Evolutionary conservation across 2,113 vertebrate species (phyloP), one percentile per base, ranked within the genome.

Genomic region (Grammomys dolichurus): DNA sequence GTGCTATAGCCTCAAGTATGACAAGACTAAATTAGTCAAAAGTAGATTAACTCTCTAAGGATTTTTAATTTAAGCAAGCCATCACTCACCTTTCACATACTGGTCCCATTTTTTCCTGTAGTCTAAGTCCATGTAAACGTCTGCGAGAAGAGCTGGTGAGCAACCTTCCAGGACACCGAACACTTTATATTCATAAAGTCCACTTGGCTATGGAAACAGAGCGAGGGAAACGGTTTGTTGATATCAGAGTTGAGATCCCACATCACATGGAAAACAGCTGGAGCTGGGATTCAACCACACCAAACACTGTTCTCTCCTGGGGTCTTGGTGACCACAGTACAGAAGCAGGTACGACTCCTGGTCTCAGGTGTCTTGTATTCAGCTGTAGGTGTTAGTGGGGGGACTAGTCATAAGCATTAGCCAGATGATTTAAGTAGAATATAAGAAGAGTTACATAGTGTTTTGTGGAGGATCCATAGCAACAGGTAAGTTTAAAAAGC

Each of bases 141-240:
- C 99, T 4, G 93, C 98, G 31, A 99, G 99, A 36, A 99, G 92
- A 90, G 98, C 98, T 5, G 99, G 98, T 4, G 97, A 5, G 93
- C 99, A 99, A 75, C 97, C 92, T 93, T 95, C 51, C 80, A 99
- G 98, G 51, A 96, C 95, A 20, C 99, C 99, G 0, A 98, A 99
- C 87, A 99, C 97, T 98, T 99, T 99, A 98, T 99, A 99, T 72
- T 99, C 99, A 94, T 99, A 99, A 94, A 99, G 98, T 73, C 99
- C 99, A 0, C 99, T 99, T 82, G 98, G 95, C 99, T 99, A 98
- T 93, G 95, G 36, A 91, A 82, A 80, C 31, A 96, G 80, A 98
- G 97, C 1, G 58, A 24, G 31, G 93, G 96, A 67, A 97, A 94
- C 63, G 97, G 28, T 16, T 19, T 7, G 20, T 63, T 80, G 75